A percentile compares a stretch with the other conserved stretches of the same genome.
phyloP scores from a whole-genome alignment of 1,140 invertebrate species.

The Apis mellifera region Amel_HAv3.1 CM009932.2:8737501-8738000 shows the following conservation, averaged over 20 bases:
- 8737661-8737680: slow-evolving; percentile 27
- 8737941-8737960: no score
- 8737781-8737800: slow-evolving; percentile 23
- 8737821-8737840: slow-evolving; percentile 3
- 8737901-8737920: neutral
- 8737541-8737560: slow-evolving; percentile 10
- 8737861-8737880: slow-evolving; percentile 21
- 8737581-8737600: neutral
- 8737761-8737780: slow-evolving; percentile 9
- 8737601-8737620: neutral
- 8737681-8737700: slow-evolving; percentile 27
- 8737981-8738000: no score
- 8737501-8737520: slow-evolving; percentile 8
- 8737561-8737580: neutral
- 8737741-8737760: slow-evolving; percentile 28
- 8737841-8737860: slow-evolving; percentile 12
- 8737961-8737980: no score
- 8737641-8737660: neutral
- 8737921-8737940: neutral
- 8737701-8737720: slow-evolving; percentile 36
- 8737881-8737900: slow-evolving; percentile 16
- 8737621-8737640: neutral
- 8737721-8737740: slow-evolving; percentile 39
- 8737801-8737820: slow-evolving; percentile 40
- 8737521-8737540: slow-evolving; percentile 26